phyloP scores from a whole-genome alignment of 2,113 vertebrate species.

The Catharus bicknelli region DNA sequence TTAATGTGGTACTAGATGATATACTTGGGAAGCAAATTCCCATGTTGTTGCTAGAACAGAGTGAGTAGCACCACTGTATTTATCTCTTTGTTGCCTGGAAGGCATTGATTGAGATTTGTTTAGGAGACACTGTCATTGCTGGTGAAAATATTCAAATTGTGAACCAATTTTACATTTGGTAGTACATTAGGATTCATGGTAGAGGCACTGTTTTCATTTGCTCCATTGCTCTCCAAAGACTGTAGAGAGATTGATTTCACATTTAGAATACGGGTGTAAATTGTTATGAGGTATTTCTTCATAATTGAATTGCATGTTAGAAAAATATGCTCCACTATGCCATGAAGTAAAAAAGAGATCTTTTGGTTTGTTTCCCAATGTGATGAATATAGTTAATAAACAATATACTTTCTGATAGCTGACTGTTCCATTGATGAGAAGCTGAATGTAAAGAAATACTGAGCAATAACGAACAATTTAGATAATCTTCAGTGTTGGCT shows the following conservation, averaged over 20 bases:
- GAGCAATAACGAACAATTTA: neutral
- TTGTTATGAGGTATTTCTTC: neutral
- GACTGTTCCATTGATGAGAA: neutral
- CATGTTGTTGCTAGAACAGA: neutral
- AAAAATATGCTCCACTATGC: neutral
- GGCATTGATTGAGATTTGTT: neutral
- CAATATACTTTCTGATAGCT: neutral
- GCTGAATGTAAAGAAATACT: neutral
- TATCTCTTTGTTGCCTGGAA: neutral
- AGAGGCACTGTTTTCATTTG: neutral
- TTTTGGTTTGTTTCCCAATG: neutral
- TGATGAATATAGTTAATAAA: neutral
- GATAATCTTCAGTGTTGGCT: neutral
- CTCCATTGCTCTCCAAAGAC: neutral
- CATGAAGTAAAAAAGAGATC: neutral
- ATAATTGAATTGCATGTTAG: neutral
- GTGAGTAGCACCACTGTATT: neutral
- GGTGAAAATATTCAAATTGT: neutral
- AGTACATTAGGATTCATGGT: neutral
- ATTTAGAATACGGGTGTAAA: neutral
- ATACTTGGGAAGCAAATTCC: neutral
- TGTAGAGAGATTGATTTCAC: neutral
- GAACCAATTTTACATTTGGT: neutral
- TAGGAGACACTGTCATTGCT: neutral
- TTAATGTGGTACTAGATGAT: neutral